Conservation (phyloP, 2,113 vertebrate genomes). For the Siniperca chuatsi region DNA sequence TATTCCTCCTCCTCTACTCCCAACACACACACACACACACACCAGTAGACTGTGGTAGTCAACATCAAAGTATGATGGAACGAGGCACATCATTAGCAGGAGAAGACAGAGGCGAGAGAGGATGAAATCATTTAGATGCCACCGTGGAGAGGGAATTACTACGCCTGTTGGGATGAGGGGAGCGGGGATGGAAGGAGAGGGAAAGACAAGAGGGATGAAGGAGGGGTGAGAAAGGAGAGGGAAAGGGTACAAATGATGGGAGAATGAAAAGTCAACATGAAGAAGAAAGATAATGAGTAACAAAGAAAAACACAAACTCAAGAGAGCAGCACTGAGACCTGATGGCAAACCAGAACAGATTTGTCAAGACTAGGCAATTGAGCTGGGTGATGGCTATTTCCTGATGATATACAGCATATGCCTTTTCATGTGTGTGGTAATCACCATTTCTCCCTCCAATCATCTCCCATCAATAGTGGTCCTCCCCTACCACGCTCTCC, state of each 20-base stretch:
- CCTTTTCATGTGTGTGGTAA: neutral
- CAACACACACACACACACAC: conserved; percentile 18
- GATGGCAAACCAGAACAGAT: neutral
- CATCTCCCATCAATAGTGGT: conserved; percentile 12
- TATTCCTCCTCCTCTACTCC: conserved; percentile 21
- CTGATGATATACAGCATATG: neutral
- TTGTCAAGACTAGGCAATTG: neutral
- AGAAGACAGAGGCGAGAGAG: conserved; percentile 70
- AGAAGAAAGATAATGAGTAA: conserved; percentile 35
- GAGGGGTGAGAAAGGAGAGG: conserved; percentile 11
- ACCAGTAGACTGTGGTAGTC: conserved; percentile 47
- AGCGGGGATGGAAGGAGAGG: conserved; percentile 16
- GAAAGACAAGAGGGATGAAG: conserved; percentile 35
- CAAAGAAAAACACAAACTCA: conserved; percentile 7
- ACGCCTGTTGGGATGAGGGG: conserved; percentile 63
- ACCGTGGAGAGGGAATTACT: conserved; percentile 72
- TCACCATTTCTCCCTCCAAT: conserved; percentile 10
- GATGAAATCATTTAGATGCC: conserved; percentile 78
- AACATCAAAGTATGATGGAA: conserved; percentile 80
- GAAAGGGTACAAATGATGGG: conserved; percentile 50
- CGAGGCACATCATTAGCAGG: conserved; percentile 76
- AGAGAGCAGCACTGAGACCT: neutral
- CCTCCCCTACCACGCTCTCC: neutral
- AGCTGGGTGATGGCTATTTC: conserved; percentile 29
- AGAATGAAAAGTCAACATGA: conserved; percentile 59